Percentiles rank a stretch among this genome's conserved stretches.
Evolutionary conservation across 2,797 vertebrate genomes (phyloP).

Genomic region (Ptychobarbus kaznakovi): DNA sequence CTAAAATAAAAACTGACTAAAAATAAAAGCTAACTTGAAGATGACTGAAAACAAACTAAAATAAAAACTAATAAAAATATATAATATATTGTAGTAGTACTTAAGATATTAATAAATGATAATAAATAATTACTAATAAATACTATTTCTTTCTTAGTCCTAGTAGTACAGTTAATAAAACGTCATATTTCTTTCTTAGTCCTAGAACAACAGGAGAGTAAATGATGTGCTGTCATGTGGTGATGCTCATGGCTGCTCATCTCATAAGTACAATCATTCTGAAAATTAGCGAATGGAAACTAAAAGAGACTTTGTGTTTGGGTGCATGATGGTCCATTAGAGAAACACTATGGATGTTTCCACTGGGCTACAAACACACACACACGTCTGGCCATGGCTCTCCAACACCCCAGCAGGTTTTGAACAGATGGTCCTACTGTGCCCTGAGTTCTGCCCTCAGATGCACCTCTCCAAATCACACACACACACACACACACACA

Average conservation of each 20-base stretch:
- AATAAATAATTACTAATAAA: not conserved
- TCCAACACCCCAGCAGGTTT: slow-evolving; percentile 15
- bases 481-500: not conserved
- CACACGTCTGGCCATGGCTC: not conserved
- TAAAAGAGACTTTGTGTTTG: not conserved
- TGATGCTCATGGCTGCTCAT: not conserved
- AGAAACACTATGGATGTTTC: slow-evolving; percentile 22
- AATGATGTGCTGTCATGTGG: not conserved
- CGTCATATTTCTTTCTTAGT: not conserved
- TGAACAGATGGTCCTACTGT: slow-evolving; percentile 45
- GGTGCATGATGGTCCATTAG: slow-evolving; percentile 8
- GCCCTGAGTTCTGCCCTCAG: slow-evolving; percentile 23
- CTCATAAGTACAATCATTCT: not conserved
- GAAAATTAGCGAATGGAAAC: not conserved
- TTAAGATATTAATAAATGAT: no score
- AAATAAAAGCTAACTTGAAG: not conserved
- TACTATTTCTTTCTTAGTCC: no score
- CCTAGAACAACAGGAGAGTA: not conserved
- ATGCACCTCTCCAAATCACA: not conserved
- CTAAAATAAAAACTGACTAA: not conserved
- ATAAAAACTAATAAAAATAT: no score
- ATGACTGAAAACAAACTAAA: no score
- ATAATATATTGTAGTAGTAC: no score
- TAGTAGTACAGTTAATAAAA: not conserved
- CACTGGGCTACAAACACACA: slow-evolving; percentile 7